Evolutionary conservation across 2,888 invertebrate genomes (phyloP).

Genomic region (Abrostola tripartita): DNA sequence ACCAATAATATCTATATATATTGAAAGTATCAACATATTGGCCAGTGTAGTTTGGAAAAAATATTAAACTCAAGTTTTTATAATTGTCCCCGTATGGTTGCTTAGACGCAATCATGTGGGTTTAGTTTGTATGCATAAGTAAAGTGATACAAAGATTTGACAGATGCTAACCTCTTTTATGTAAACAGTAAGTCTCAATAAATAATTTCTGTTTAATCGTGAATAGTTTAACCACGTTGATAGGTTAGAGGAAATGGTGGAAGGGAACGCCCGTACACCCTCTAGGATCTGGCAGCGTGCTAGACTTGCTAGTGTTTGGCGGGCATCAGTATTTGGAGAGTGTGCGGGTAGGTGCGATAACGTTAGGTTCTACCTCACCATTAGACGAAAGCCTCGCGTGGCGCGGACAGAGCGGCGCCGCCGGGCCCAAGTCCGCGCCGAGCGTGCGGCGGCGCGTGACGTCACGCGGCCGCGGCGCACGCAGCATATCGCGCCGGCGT

Average conservation of each 20-base stretch:
- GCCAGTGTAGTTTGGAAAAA: slow-evolving; percentile 31
- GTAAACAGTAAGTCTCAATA: slow-evolving; percentile 48
- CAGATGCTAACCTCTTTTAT: slow-evolving; percentile 39
- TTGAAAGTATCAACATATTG: slow-evolving; percentile 29
- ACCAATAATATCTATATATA: slow-evolving; percentile 11
- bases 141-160: slow-evolving; percentile 56
- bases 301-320: slow-evolving; percentile 13
- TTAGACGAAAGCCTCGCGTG: slow-evolving; percentile 58
- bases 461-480: slow-evolving; percentile 42
- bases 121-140: slow-evolving; percentile 51
- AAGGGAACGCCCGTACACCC: slow-evolving; percentile 40
- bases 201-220: slow-evolving; percentile 52
- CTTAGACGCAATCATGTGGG: slow-evolving; percentile 28
- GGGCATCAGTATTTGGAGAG: slow-evolving; percentile 60
- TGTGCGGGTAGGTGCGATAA: slow-evolving; percentile 54
- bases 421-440: slow-evolving; percentile 27
- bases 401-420: slow-evolving; percentile 50
- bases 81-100: slow-evolving; percentile 31
- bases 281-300: slow-evolving; percentile 32
- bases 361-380: slow-evolving; percentile 66
- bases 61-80: slow-evolving; percentile 20
- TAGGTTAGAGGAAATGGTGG: slow-evolving; percentile 53
- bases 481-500: slow-evolving; percentile 75
- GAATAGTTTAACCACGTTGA: slow-evolving; percentile 56
- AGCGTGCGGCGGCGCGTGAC: slow-evolving; percentile 13